Evolutionary conservation across 1,140 invertebrate species (phyloP), one percentile per base, ranked within the genome.

Genomic region (Papilio xuthus): DNA sequence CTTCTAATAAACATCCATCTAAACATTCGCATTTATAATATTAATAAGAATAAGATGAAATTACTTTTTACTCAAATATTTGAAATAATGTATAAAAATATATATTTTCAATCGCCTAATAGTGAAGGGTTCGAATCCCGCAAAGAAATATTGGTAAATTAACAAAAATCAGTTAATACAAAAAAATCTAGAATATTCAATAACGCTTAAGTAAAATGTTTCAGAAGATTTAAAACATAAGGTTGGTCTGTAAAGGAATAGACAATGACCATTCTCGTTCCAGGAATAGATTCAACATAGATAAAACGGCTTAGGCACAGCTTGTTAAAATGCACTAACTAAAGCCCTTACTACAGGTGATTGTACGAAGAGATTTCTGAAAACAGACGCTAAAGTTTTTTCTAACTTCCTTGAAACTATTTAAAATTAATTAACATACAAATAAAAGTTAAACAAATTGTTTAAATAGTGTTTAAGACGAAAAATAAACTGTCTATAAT

Each of bases 311-410:
- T 73, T 73, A 73, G 71, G 7, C 32, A 72, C n/a, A 26, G 71
- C 71, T 73, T 73, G 71, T 73, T 73, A 73, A 73, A 73, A 73
- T 47, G 71, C 71, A 42, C 71, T 73, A 73, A 73, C 71, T 73
- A 73, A 73, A 73, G 23, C 20, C 71, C 2, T 26, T 18, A n/a
- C 9, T 69, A 69, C n/a, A 26, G 37, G 42, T 42, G 71, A 73
- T 73, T 73, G 71, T 73, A 23, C 42, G 71, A 18, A 4, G 3
- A 72, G 71, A 73, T 73, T 73, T 41, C 37, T 72, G 20, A 23
- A 47, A 20, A 44, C 37, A 72, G 18, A 4, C 2, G 41, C n/a
- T 32, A 20, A 70, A 37, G 70, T 10, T 72, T 72, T 72, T 72
- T 72, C 20, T 26, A 44, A 41, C 41, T 72, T 72, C 70, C n/a